Base-by-base conservation (phyloP, 1,140 invertebrate species). In the Magallana ariakensis region DNA sequence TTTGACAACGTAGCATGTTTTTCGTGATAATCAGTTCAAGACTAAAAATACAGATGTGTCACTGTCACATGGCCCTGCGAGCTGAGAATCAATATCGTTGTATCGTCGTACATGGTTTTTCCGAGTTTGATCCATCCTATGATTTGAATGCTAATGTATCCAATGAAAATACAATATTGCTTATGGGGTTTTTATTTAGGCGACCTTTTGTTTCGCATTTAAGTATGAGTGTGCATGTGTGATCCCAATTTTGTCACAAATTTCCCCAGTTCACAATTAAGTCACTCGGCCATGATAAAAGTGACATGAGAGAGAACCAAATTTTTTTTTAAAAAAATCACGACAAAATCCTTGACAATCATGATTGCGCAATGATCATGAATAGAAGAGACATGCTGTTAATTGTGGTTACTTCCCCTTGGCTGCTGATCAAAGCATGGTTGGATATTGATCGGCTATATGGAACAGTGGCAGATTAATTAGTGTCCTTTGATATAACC, bases 331-430 rank as follows among this genome's bases (percentile, higher is more conserved):
- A 46, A 46, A 1, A 46, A 46, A 46, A 46, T 46, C 33, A 46
- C 5, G 33, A 75, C 22, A 19, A 75, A 10, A 75, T 75, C 66
- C 66, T 75, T 26, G 22, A 22, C 22, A 26, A 75, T 75, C 22
- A 16, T 62, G 26, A 75, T 75, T 75, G 22, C 66, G 11, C 33
- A 33, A 75, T 75, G 66, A 22, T 26, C 22, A 26, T 10, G 8
- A 75, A 26, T 26, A 75, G 22, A 26, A 26, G 22, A 11, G 66
- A 75, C 66, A 75, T 75, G 66, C 22, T 13, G 66, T 26, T 75
- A 9, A 75, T 75, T 75, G 66, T 75, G 66, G 66, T 75, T 75
- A 75, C 66, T 75, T 75, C 66, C 66, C 66, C 66, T 75, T 75
- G 66, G 66, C 66, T 75, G 19, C 66, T 26, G 66, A 75, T 75